Evolutionary conservation across 53 echinoderm and acorn worm genomes (phyloP), one percentile per base, ranked within the genome.

Genomic region (Zoroaster sp.): DNA sequence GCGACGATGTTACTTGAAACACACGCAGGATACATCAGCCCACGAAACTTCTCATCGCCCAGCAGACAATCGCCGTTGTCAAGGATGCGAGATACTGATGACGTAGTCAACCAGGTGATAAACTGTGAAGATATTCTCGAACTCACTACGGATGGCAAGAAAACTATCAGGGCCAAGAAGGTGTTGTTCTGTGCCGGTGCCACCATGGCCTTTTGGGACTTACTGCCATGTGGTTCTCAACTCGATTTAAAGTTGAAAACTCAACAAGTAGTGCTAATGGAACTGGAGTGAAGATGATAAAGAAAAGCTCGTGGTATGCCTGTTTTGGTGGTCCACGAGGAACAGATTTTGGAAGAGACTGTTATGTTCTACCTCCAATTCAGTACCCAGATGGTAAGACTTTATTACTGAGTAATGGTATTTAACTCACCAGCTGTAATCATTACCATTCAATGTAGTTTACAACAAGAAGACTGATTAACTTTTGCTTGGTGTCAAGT

Each of bases 361-460:
- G 72, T 68, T 97, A 95, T 43, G 69, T 95, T 4, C 73, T 95
- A 46, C 95, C 97, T 80, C 97, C 97, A 13, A 94, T 97, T 15
- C 71, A 77, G 25, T 97, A 97, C 74, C 94, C 97, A 59, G 81
- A 97, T 83, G 97, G 97, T 97, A 85, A 83, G 88, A 28, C 15
- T 34, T 88, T 66, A 45, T 13, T 17, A 49, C 4, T 18, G 18
- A 39, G 33, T 44, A 31, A 35, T 66, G 35, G 34, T 12, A 81
- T 81, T 6, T 5, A 33, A 23, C 12, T 4, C 4, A 25, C 18
- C 20, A 69, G 13, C n/a, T 30, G 42, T 40, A 3, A 9, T 54
- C 59, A 21, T 18, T 37, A 3, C 11, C 42, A 49, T 86, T 66
- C 39, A 36, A 34, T 34, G 18, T 18, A 39, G n/a, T 35, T 38